Conservation (phyloP, 2,888 invertebrate genomes). For the Drosophila conformis region DNA sequence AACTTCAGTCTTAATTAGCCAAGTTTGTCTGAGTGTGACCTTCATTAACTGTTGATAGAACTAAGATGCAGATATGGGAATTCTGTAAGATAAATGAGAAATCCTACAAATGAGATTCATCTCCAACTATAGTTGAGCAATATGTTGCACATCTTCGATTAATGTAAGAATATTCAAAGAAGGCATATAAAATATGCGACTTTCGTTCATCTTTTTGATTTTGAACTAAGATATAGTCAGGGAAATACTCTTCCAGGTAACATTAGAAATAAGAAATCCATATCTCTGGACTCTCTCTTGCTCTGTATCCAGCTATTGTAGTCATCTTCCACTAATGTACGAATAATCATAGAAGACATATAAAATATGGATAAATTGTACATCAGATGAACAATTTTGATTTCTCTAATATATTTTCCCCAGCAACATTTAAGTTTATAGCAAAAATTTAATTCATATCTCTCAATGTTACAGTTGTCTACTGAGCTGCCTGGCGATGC, state of each 20-base stretch:
- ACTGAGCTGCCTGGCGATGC: slow-evolving; percentile 70
- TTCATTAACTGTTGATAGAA: neutral
- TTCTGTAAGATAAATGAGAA: neutral
- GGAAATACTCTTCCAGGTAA: neutral
- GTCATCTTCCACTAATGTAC: no score
- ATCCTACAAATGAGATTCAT: neutral
- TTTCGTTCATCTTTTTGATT: no score
- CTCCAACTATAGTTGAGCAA: neutral
- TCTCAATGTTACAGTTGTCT: slow-evolving; percentile 64
- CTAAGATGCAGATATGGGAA: neutral
- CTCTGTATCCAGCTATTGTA: neutral
- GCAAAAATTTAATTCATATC: neutral
- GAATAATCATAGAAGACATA: no score
- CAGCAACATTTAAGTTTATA: neutral
- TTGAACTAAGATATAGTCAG: neutral
- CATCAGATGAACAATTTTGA: neutral
- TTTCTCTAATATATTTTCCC: neutral
- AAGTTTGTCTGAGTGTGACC: neutral
- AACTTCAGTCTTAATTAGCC: neutral
- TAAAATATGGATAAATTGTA: neutral
- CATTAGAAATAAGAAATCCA: no score
- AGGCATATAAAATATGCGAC: neutral
- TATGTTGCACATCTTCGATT: neutral
- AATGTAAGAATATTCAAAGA: neutral
- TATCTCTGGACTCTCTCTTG: neutral